Evolutionary conservation across 2,797 vertebrate species (phyloP).

Genomic region (Sarcophilus harrisii): DNA sequence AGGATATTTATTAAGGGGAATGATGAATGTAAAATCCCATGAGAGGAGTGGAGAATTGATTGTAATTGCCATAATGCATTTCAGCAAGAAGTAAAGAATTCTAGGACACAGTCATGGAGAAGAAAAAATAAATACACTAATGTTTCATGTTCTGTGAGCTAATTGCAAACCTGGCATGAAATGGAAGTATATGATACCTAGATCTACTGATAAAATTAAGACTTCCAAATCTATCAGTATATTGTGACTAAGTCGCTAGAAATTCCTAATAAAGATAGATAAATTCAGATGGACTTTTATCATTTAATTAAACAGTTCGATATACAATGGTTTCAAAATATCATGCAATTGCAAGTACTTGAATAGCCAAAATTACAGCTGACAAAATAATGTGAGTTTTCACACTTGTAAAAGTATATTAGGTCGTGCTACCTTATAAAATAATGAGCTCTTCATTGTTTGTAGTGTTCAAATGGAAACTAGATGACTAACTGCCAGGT

Average conservation of each 20-base stretch:
- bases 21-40: background rate
- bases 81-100: background rate
- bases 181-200: background rate
- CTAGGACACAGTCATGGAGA: background rate
- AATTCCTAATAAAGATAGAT: background rate
- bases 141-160: background rate
- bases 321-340: background rate
- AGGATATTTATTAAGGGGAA: background rate
- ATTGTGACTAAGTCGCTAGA: background rate
- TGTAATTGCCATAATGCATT: background rate
- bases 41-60: background rate
- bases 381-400: background rate
- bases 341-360: background rate
- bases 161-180: background rate
- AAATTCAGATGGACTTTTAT: background rate
- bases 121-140: background rate
- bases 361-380: background rate
- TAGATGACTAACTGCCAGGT: background rate
- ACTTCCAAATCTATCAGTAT: background rate
- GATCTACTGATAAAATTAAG: background rate
- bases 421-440: background rate
- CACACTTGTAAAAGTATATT: background rate
- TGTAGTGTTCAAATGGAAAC: background rate
- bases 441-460: background rate
- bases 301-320: background rate